Percentiles rank a stretch among this genome's conserved stretches.
These are phyloP conservation scores for Nephrotoma appendiculata DNA, from an alignment of 2,888 invertebrate genomes.

Conservation along the genomic window DNA sequence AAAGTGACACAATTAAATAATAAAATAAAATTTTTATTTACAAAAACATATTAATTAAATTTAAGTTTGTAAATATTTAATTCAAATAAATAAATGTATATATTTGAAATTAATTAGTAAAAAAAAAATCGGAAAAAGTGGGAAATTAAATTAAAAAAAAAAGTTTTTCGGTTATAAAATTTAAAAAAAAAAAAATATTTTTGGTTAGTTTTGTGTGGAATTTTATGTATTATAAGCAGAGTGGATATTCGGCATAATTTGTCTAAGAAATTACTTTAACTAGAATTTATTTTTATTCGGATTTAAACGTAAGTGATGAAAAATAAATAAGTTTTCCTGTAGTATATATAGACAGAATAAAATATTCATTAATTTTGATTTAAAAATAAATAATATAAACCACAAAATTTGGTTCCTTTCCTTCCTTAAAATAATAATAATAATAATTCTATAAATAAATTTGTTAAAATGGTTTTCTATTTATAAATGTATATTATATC, in stretches of 20 bases:
- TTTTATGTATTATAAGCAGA: neutral
- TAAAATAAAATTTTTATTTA: neutral
- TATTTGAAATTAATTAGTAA: neutral
- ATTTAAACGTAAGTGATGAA: neutral
- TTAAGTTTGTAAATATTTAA: neutral
- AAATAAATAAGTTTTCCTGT: neutral
- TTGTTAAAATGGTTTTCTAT: neutral
- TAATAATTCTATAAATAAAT: neutral
- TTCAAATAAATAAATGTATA: neutral
- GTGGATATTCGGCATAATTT: neutral
- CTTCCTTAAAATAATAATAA: neutral
- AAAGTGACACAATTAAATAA: neutral
- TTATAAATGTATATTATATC: neutral
- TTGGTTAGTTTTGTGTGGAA: neutral
- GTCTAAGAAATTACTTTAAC: neutral
- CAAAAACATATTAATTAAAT: neutral
- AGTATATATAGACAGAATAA: neutral
- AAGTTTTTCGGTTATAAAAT: neutral
- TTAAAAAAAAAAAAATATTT: neutral
- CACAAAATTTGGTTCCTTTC: neutral
- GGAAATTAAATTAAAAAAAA: neutral
- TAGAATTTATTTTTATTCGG: neutral
- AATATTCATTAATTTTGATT: neutral
- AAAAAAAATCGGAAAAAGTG: neutral
- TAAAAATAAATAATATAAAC: neutral